Conservation (phyloP, 2,888 invertebrate species). For the Drosophila heteroneura region DNA sequence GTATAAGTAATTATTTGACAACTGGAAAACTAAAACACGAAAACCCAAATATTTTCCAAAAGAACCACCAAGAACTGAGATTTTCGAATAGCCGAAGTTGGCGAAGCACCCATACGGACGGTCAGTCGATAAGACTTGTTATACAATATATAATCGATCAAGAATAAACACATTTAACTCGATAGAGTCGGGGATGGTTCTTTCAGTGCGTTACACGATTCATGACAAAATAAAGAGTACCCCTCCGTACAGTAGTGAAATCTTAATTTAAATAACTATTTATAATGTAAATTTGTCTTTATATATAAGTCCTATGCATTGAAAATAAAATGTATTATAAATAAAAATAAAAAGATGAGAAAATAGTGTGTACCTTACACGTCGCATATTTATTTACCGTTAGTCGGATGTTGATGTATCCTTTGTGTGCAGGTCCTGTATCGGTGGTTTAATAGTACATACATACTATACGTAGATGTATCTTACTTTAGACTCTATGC, state of each 20-base stretch:
- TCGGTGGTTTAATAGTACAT: constrained; percentile 35
- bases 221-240: background rate
- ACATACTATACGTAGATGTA: constrained; percentile 19
- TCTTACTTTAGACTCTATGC: constrained; percentile 3
- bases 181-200: background rate
- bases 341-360: background rate
- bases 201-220: background rate
- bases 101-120: background rate
- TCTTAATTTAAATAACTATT: background rate
- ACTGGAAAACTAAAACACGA: constrained; percentile 9
- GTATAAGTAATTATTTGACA: constrained; percentile 19
- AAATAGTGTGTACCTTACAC: constrained; percentile 1
- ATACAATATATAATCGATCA: background rate
- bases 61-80: background rate
- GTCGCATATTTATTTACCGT: background rate
- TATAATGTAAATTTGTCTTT: constrained; percentile 2
- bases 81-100: background rate
- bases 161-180: background rate
- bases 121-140: background rate
- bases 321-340: background rate
- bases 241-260: background rate
- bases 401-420: constrained; percentile 10
- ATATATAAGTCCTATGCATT: background rate
- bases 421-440: constrained; percentile 20
- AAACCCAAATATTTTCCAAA: background rate